Base-by-base conservation (phyloP, 2,888 invertebrate species). In the Aporophyla nigra region DNA sequence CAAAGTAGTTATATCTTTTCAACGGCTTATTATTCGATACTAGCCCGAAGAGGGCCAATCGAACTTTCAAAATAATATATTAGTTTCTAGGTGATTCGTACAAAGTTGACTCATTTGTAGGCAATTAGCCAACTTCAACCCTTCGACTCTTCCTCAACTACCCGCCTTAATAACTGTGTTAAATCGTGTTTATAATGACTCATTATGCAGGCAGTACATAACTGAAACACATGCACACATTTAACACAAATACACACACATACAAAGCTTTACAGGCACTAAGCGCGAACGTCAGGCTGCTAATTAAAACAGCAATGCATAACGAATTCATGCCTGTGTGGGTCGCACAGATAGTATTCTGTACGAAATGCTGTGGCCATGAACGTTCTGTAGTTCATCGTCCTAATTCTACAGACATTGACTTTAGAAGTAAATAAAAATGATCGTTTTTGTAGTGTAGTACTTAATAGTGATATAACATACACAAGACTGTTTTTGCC, bases 371-470 rank as follows among this genome's bases (percentile, higher is more conserved):
- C 54, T 61, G 27, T 40, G 71, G 40, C 82, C 85, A 0, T 82
- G 85, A 82, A 81, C 82, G 56, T 9, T 53, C 40, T 40, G 5
- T 19, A 62, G 85, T 75, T 71, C 61, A 81, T 72, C 71, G 85
- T 58, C 14, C 81, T 70, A 80, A 74, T 74, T 72, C 53, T 49
- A 56, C 12, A 65, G 51, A 21, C 59, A 74, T 80, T 74, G 59
- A 67, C 53, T 49, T 62, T 49, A 33, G 14, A 21, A 24, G 69
- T 80, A 61, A 53, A 68, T 66, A 67, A 67, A 72, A 53, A 68
- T 33, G 33, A 33, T 33, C 33, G 33, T 33, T 33, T 33, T 33
- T 33, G 33, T 33, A 33, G 10, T 1, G 19, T 33, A 59, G 27
- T 43, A n/a, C n/a, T n/a, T n/a, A 19, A 33, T 33, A 33, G 33